Conservation (phyloP, 2,797 vertebrate genomes). For the Dallia pectoralis region DNA sequence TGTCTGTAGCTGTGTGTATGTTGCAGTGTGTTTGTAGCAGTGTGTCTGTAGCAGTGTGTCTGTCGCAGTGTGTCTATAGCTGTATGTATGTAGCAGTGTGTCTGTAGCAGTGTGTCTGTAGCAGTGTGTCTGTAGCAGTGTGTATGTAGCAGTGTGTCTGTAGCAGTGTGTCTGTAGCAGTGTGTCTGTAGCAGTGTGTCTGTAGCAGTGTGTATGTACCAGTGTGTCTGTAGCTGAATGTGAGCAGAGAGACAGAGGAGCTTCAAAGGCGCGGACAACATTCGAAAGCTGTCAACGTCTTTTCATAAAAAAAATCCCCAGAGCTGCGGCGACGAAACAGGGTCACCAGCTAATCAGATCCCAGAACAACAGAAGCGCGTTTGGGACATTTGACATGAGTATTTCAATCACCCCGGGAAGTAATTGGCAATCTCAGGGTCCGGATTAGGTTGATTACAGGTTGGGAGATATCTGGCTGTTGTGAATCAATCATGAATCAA, state of each 20-base stretch:
- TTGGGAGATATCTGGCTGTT: neutral
- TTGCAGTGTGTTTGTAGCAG: no score
- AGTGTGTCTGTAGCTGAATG: no score
- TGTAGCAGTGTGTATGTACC: no score
- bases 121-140: no score
- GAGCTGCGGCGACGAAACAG: neutral
- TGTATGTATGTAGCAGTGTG: no score
- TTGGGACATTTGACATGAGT: conserved; percentile 6
- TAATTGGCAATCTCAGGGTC: conserved; percentile 7
- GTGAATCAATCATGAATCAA: conserved; percentile 2
- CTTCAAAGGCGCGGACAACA: neutral
- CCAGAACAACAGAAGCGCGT: neutral
- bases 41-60: no score
- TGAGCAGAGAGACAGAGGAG: neutral
- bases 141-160: no score
- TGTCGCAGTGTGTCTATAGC: no score
- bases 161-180: no score
- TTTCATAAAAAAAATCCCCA: neutral
- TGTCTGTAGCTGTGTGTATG: no score
- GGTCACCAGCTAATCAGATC: neutral
- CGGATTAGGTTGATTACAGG: neutral
- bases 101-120: no score
- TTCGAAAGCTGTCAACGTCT: neutral
- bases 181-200: no score
- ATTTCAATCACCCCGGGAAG: neutral